These are phyloP conservation scores for Marcusenius ussheri DNA, from an alignment of 2,113 vertebrate genomes.

Conservation along the genomic window DNA sequence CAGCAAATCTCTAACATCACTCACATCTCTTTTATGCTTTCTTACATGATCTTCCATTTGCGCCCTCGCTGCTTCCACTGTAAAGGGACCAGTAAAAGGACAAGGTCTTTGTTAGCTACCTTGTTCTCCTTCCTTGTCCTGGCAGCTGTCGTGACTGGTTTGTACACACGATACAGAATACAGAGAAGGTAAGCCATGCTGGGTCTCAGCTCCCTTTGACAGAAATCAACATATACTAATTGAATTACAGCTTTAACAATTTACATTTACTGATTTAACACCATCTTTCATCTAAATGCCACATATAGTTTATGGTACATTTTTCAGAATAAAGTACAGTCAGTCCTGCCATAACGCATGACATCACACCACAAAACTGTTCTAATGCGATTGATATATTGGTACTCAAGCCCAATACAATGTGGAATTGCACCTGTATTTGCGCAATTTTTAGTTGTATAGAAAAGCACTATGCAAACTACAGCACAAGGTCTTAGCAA, in stretches of 20 bases:
- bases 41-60: background rate
- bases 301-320: background rate
- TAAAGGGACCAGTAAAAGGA: background rate
- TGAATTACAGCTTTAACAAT: background rate
- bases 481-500: background rate
- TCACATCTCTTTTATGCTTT: background rate
- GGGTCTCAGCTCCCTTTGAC: background rate
- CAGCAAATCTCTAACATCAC: background rate
- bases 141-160: slow-evolving; percentile 24
- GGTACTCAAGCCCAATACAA: background rate
- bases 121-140: slow-evolving; percentile 33
- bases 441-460: background rate
- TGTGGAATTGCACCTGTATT: background rate
- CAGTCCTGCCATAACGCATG: background rate
- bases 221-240: background rate
- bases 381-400: background rate
- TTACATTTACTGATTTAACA: background rate
- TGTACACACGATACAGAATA: slow-evolving; percentile 37
- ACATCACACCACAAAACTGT: background rate
- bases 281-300: background rate
- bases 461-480: background rate
- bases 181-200: slow-evolving; percentile 40
- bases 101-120: slow-evolving; percentile 16
- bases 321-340: background rate
- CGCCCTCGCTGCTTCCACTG: background rate